Evolutionary conservation across 2,888 invertebrate species (phyloP).

Genomic region (Augochlorella aurata): DNA sequence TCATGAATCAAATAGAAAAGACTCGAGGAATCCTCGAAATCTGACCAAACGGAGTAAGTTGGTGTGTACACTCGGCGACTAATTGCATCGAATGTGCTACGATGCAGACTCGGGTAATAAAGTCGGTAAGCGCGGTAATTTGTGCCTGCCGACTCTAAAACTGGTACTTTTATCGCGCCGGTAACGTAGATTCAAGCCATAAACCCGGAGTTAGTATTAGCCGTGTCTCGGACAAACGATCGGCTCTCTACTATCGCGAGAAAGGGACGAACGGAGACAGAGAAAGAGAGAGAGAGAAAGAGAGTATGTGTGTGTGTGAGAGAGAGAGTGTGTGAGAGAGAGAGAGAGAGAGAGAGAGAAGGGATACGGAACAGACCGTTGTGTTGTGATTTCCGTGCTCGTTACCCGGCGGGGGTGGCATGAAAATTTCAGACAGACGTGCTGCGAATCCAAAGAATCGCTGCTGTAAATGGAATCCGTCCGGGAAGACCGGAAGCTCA

Average conservation of each 20-base stretch:
- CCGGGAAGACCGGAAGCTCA: neutral
- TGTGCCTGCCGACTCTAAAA: conserved; percentile 12
- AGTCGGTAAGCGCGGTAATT: neutral
- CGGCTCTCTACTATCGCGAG: neutral
- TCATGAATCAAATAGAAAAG: too few relatives aligned
- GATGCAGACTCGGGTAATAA: neutral
- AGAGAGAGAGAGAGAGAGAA: neutral
- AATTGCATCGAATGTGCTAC: neutral
- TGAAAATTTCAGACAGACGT: conserved; percentile 29
- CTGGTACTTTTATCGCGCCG: conserved; percentile 7
- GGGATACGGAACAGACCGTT: neutral
- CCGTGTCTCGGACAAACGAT: conserved; percentile 4
- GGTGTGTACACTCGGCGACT: too few relatives aligned
- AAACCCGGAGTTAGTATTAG: conserved; percentile 5
- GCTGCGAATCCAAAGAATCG: conserved; percentile 17
- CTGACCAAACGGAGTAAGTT: too few relatives aligned
- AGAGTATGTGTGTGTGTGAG: too few relatives aligned
- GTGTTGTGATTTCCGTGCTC: conserved; percentile 22
- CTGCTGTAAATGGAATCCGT: conserved; percentile 5
- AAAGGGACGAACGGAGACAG: neutral
- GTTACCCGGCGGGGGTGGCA: conserved; percentile 3
- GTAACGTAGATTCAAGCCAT: neutral
- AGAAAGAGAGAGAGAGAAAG: neutral
- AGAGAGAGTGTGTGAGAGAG: neutral
- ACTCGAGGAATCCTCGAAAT: too few relatives aligned